Conservation (phyloP, 1,140 invertebrate species). For the Pteromalus puparum region DNA sequence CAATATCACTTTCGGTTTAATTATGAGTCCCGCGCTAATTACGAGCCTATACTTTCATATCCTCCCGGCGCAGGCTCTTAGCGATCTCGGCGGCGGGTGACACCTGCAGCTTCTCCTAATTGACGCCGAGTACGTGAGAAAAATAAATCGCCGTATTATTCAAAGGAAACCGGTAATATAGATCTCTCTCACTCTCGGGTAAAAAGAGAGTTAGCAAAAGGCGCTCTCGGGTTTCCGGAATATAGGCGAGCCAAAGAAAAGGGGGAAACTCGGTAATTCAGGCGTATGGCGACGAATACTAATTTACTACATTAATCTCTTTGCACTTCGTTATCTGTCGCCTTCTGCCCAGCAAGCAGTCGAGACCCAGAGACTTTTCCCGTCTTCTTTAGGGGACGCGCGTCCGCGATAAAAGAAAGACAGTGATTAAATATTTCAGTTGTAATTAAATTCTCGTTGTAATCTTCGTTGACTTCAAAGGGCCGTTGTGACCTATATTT, state of each 20-base stretch:
- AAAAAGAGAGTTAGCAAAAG: conserved; percentile 53
- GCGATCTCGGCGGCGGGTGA: conserved; percentile 20
- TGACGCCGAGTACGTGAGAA: conserved; percentile 52
- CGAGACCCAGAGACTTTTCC: conserved; percentile 25
- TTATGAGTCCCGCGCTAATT: conserved; percentile 32
- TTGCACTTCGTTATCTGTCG: conserved; percentile 49
- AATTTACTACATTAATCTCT: conserved; percentile 60
- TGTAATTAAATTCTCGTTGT: not conserved
- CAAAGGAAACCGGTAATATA: conserved; percentile 55
- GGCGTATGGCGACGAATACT: conserved; percentile 58
- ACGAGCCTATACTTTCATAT: conserved; percentile 7
- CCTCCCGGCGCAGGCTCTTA: not conserved
- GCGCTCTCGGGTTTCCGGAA: not conserved
- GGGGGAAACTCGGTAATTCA: conserved; percentile 55
- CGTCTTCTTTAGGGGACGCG: conserved; percentile 2
- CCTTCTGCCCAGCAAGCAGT: conserved; percentile 6
- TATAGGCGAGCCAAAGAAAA: conserved; percentile 24
- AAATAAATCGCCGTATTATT: conserved; percentile 60
- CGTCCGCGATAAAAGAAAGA: not conserved
- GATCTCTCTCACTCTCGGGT: conserved; percentile 35
- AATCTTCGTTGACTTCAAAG: no score
- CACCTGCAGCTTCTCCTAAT: conserved; percentile 50
- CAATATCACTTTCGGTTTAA: conserved; percentile 13
- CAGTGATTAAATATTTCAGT: conserved; percentile 45
- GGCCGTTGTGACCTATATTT: no score